These are phyloP conservation scores for Drosophila erecta DNA, from an alignment of 1,140 invertebrate species.

Conservation along the genomic window DNA sequence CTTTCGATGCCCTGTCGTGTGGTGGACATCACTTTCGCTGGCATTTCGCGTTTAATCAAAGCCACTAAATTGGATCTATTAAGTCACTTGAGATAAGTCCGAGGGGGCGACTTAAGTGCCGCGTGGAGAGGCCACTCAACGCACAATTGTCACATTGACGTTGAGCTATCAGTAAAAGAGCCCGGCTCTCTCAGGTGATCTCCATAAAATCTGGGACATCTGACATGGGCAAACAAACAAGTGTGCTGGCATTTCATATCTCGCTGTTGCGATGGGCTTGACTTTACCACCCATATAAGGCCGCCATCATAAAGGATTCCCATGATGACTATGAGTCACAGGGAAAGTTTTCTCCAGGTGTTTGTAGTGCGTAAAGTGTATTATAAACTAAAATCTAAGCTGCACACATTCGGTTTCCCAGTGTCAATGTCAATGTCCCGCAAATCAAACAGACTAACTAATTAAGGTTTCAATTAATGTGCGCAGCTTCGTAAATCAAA, in stretches of 20 bases:
- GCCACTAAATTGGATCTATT: conserved; percentile 71
- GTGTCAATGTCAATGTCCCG: too few species aligned
- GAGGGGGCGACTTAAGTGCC: conserved; percentile 45
- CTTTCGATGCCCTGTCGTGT: conserved; percentile 32
- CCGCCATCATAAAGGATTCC: conserved; percentile 18
- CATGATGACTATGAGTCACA: conserved; percentile 24
- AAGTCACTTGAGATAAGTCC: conserved; percentile 69
- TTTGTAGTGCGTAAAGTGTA: too few species aligned
- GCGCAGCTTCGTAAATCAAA: too few species aligned
- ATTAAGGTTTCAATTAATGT: conserved; percentile 9
- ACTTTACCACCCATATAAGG: neutral
- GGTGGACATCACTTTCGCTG: conserved; percentile 47
- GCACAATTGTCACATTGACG: conserved; percentile 37
- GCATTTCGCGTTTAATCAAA: conserved; percentile 50
- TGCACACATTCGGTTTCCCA: too few species aligned
- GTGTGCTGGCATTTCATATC: neutral
- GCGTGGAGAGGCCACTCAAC: conserved; percentile 41
- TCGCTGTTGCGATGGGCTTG: neutral
- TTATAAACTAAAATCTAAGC: too few species aligned
- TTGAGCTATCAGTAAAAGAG: conserved; percentile 52
- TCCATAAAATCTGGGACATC: conserved; percentile 38
- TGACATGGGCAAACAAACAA: conserved; percentile 1
- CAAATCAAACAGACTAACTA: neutral
- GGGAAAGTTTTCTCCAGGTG: neutral
- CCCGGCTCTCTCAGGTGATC: conserved; percentile 40